These are phyloP conservation scores for Rhynchotus rufescens DNA, from an alignment of 2,797 vertebrate species.

Conservation along the genomic window DNA sequence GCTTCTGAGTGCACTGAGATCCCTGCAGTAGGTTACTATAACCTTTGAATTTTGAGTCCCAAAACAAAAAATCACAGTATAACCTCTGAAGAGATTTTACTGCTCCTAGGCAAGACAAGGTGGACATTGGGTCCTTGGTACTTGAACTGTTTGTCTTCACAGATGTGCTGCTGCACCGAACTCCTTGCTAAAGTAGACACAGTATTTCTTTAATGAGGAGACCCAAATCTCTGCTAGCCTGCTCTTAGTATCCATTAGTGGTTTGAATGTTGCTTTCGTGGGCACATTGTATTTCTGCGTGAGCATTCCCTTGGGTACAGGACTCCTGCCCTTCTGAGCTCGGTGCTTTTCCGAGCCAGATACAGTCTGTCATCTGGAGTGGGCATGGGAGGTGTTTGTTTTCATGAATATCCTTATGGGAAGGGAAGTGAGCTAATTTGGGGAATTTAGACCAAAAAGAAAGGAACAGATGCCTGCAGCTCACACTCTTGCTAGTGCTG, in stretches of 20 bases:
- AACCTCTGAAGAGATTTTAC: not conserved
- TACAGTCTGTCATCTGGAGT: not conserved
- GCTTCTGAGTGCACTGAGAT: not conserved
- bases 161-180: not conserved
- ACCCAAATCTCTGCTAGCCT: not conserved
- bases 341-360: not conserved
- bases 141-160: not conserved
- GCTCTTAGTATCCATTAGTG: not conserved
- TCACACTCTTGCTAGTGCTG: not conserved
- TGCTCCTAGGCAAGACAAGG: not conserved
- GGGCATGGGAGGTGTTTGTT: constrained; percentile 7
- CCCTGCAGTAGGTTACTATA: not conserved
- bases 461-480: not conserved
- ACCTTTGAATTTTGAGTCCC: not conserved
- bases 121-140: not conserved
- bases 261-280: not conserved
- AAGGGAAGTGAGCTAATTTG: not conserved
- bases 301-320: not conserved
- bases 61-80: not conserved
- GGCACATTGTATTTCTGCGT: not conserved
- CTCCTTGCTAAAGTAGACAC: not conserved
- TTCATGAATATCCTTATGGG: not conserved
- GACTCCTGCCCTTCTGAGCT: not conserved
- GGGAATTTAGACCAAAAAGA: not conserved
- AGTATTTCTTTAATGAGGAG: not conserved